A percentile compares a stretch with the other conserved stretches of the same genome.
Evolutionary conservation across 1,140 invertebrate genomes (phyloP).

Genomic region (Hirudo medicinalis): DNA sequence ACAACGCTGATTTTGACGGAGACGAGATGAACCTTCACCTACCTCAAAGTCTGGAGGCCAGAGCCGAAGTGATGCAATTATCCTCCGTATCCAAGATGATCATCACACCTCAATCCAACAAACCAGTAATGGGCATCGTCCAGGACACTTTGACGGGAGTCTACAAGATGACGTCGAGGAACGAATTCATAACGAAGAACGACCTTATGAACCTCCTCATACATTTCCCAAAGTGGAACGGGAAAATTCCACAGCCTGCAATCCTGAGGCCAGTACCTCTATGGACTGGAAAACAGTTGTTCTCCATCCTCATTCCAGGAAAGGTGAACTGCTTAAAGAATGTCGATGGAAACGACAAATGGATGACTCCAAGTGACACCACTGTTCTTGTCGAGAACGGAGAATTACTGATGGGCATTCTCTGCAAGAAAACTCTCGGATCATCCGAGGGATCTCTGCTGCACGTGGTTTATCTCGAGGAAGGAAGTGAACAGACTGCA

Average conservation of each 20-base stretch:
- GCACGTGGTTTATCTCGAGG: slow-evolving; percentile 92
- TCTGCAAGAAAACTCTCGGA: slow-evolving; percentile 96
- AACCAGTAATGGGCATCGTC: slow-evolving; percentile 96
- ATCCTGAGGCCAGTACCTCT: slow-evolving; percentile 58
- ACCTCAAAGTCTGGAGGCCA: slow-evolving; percentile 91
- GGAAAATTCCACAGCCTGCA: slow-evolving; percentile 92
- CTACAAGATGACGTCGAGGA: slow-evolving; percentile 97
- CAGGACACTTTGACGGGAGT: slow-evolving; percentile 96
- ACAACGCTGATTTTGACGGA: slow-evolving; percentile 97
- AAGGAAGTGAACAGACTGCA: slow-evolving; percentile 92
- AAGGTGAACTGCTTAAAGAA: slow-evolving; percentile 82
- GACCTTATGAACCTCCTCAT: slow-evolving; percentile 92
- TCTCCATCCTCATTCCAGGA: slow-evolving; percentile 76
- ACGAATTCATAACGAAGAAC: slow-evolving; percentile 86
- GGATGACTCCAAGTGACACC: slow-evolving; percentile 98
- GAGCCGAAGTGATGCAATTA: slow-evolving; percentile 90
- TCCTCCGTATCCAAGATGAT: slow-evolving; percentile 93
- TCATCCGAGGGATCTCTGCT: slow-evolving; percentile 87
- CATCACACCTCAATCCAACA: slow-evolving; percentile 59
- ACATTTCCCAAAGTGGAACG: slow-evolving; percentile 97
- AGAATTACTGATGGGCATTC: slow-evolving; percentile 74
- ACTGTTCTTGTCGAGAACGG: slow-evolving; percentile 94
- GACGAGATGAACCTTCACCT: slow-evolving; percentile 99
- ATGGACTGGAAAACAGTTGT: slow-evolving; percentile 96
- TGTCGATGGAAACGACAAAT: slow-evolving; percentile 65